Conservation (phyloP, 2,113 vertebrate genomes). For the Antechinus flavipes region DNA sequence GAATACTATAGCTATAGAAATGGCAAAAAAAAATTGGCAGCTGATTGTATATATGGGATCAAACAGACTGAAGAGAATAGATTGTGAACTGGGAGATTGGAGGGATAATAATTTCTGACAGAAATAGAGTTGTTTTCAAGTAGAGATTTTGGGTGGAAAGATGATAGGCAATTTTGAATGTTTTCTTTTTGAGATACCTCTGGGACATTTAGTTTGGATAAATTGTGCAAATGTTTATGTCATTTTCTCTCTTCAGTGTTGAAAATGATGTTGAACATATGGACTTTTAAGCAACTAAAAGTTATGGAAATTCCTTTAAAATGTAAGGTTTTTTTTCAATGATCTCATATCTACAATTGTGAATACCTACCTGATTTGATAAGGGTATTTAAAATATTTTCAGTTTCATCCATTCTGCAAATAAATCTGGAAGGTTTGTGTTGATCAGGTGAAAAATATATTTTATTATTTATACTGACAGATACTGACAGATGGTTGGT, state of each 20-base stretch:
- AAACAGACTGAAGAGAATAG: not conserved
- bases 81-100: not conserved
- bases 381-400: conserved; percentile 58
- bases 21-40: not conserved
- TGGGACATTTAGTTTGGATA: not conserved
- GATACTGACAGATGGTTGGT: conserved; percentile 39
- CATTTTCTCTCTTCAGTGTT: not conserved
- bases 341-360: conserved; percentile 19
- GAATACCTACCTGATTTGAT: conserved; percentile 65
- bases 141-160: not conserved
- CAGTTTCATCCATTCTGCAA: conserved; percentile 60
- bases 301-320: conserved; percentile 49
- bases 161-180: not conserved
- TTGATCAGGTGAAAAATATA: conserved; percentile 48
- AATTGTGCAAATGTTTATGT: not conserved
- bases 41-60: not conserved
- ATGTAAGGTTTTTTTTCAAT: conserved; percentile 57
- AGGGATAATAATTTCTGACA: not conserved
- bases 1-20: too few species aligned
- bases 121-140: not conserved
- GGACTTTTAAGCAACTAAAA: conserved; percentile 52
- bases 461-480: conserved; percentile 44
- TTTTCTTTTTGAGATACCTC: not conserved
- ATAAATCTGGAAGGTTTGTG: conserved; percentile 64
- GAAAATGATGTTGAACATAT: conserved; percentile 2